Percentiles rank a stretch among this genome's conserved stretches.
phyloP scores from a whole-genome alignment of 1,140 invertebrate species.

The Choristoneura fumiferana region DNA sequence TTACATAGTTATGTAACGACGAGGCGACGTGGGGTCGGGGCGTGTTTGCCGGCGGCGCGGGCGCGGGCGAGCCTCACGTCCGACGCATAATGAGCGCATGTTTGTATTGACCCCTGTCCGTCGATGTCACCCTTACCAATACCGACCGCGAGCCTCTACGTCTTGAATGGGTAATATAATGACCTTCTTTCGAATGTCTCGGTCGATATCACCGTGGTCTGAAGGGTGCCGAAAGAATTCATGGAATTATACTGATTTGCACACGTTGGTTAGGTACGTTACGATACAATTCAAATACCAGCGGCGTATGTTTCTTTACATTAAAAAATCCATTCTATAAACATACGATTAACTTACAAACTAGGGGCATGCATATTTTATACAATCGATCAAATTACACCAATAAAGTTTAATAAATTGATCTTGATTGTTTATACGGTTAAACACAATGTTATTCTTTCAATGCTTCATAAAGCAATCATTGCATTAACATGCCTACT shows the following conservation, averaged over 20 bases:
- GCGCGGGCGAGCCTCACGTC: conserved; percentile 26
- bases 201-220: background rate
- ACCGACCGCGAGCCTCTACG: conserved; percentile 3
- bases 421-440: background rate
- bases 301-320: no score
- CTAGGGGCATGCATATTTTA: no score
- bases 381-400: no score
- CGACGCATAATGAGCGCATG: conserved; percentile 44
- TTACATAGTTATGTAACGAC: conserved; percentile 8
- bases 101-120: conserved; percentile 39
- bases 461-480: conserved; percentile 36
- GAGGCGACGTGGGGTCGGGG: conserved; percentile 14
- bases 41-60: conserved; percentile 13
- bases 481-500: conserved; percentile 42
- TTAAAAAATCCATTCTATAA: no score
- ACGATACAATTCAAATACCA: no score
- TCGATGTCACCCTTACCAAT: conserved; percentile 22
- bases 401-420: conserved; percentile 25
- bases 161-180: conserved; percentile 24
- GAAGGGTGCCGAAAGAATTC: no score
- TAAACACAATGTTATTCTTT: conserved; percentile 23
- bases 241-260: no score
- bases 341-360: no score
- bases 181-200: background rate
- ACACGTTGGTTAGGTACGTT: no score